A percentile compares a stretch with the other conserved stretches of the same genome.
Conservation (phyloP, 2,888 invertebrate species). For the Sipha maydis region DNA sequence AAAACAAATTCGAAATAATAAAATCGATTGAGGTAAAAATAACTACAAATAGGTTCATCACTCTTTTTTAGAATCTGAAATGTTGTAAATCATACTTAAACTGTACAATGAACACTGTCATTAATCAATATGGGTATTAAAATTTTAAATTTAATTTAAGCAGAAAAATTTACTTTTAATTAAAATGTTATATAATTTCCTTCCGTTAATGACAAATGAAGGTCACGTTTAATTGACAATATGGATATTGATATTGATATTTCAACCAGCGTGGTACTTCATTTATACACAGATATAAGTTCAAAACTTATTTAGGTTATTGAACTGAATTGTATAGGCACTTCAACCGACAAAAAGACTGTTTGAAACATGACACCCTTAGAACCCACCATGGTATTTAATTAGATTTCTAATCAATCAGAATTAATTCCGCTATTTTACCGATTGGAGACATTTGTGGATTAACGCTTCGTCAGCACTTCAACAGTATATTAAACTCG, state of each 20-base stretch:
- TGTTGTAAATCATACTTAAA: not conserved
- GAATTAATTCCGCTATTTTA: constrained; percentile 21
- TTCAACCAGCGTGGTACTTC: not conserved
- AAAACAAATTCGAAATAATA: not conserved
- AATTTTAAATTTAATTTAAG: not conserved
- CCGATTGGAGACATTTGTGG: constrained; percentile 12
- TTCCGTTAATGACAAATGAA: not conserved
- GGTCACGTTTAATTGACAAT: not conserved
- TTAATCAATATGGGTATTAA: not conserved
- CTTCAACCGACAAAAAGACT: not conserved
- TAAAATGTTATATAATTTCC: not conserved
- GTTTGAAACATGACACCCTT: not conserved
- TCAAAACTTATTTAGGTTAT: not conserved
- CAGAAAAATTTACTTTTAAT: not conserved
- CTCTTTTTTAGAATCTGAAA: not conserved
- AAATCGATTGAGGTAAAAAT: not conserved
- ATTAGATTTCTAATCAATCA: constrained; percentile 52
- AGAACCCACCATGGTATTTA: not conserved
- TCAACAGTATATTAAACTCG: constrained; percentile 20
- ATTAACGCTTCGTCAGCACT: constrained; percentile 8
- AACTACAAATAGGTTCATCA: not conserved
- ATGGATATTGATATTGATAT: not conserved
- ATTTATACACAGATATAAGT: not conserved
- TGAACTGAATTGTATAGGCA: not conserved
- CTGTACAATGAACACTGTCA: not conserved